phyloP scores from a whole-genome alignment of 2,888 invertebrate genomes.

The Micoletzkya japonica region DNA sequence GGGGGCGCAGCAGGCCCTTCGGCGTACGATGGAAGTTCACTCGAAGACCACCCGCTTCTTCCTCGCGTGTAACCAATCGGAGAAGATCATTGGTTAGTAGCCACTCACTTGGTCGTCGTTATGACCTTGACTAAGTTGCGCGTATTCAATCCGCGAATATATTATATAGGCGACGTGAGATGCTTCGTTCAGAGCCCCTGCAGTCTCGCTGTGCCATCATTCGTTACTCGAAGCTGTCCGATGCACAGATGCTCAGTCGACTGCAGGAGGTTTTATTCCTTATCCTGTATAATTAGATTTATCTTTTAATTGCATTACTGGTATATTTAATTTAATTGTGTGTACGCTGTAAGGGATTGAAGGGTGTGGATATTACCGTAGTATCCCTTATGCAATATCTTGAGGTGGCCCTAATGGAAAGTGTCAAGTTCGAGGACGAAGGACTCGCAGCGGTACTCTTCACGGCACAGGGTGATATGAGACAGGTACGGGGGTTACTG shows the following conservation, averaged over 20 bases:
- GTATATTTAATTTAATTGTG: too few relatives aligned
- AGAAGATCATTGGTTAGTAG: slow-evolving; percentile 81
- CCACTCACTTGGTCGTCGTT: background rate
- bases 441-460: slow-evolving; percentile 94
- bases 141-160: background rate
- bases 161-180: background rate
- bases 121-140: background rate
- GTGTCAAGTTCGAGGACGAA: slow-evolving; percentile 81
- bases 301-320: too few relatives aligned
- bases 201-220: slow-evolving; percentile 97
- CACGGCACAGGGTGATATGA: slow-evolving; percentile 97
- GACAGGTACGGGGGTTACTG: slow-evolving; percentile 75
- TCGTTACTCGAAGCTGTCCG: slow-evolving; percentile 84
- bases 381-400: too few relatives aligned
- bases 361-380: too few relatives aligned
- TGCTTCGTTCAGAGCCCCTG: slow-evolving; percentile 77
- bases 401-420: slow-evolving; percentile 25
- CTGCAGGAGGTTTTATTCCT: slow-evolving; percentile 76
- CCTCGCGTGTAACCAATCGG: slow-evolving; percentile 94
- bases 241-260: slow-evolving; percentile 86
- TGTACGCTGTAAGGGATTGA: too few relatives aligned
- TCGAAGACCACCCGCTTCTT: slow-evolving; percentile 95
- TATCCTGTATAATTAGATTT: too few relatives aligned
- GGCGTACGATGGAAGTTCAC: slow-evolving; percentile 97
- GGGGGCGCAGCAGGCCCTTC: slow-evolving; percentile 88